Evolutionary conservation across 2,797 vertebrate species (phyloP), one percentile per base, ranked within the genome.

Genomic region (Apogon hyalosoma): DNA sequence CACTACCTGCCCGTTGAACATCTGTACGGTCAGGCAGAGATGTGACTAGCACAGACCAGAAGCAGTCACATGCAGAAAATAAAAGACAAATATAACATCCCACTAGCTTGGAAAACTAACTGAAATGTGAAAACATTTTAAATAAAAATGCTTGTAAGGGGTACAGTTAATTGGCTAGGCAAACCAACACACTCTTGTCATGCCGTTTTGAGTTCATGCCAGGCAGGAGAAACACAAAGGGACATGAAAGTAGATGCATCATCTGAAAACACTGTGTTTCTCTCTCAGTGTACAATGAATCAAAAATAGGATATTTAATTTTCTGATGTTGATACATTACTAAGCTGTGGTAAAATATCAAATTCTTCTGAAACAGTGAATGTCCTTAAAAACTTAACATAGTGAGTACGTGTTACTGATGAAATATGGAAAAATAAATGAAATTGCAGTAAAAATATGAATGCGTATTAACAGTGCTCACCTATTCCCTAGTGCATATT

Each of bases 1-100:
- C n/a, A 3, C 28, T 57, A 15, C 49, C 16, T 33, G 40, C 21
- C 54, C 33, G 54, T 5, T 21, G 31, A 62, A 62, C 36, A 42
- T 66, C 49, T 71, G 58, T 4, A 53, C 31, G 21, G 12, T 48
- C 21, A 76, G 41, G 24, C 21, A 54, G 31, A 51, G 14, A 11
- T 14, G 15, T 3, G 53, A 60, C 15, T 16, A 65, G 38, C 24
- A 57, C 33, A 51, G 39, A 31, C 13, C 51, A 18, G 40, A 11
- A 41, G 48, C 7, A 55, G 24, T 40, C 14, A 46, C 7, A 49
- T 14, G 7, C 14, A 59, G 33, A 58, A 13, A 19, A 13, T 40
- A 2, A 31, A 19, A 56, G 31, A 55, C 11, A 19, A 16, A 39
- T 7, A 15, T 10, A 28, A 12, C 11, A 4, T 36, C 36, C 12